Conservation (phyloP, 2,113 vertebrate genomes). For the Tragelaphus buxtoni region DNA sequence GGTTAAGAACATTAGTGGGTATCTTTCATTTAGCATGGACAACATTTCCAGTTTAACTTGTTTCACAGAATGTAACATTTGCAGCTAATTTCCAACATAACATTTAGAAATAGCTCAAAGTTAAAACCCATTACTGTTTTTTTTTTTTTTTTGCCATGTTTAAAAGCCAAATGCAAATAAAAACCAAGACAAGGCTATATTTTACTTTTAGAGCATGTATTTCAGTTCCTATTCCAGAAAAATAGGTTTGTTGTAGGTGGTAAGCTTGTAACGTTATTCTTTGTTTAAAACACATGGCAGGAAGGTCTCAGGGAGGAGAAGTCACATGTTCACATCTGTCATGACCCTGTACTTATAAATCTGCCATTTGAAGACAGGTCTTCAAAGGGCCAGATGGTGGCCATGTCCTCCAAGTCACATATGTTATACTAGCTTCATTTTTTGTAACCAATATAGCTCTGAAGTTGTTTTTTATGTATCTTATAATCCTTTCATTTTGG, state of each 20-base stretch:
- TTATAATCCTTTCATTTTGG: neutral
- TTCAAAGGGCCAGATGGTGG: neutral
- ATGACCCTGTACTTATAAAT: neutral
- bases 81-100: constrained; percentile 71
- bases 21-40: constrained; percentile 65
- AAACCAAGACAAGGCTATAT: constrained; percentile 47
- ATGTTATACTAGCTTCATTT: neutral
- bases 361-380: neutral
- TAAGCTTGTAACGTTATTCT: neutral
- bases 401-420: neutral
- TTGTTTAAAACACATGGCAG: neutral
- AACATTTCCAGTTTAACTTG: constrained; percentile 63
- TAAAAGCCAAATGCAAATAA: constrained; percentile 70
- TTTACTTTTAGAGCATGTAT: constrained; percentile 37
- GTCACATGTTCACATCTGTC: neutral
- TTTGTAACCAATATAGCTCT: neutral
- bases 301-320: neutral
- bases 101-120: constrained; percentile 65
- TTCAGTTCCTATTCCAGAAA: neutral
- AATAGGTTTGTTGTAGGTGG: neutral
- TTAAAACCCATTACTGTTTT: constrained; percentile 55
- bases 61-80: constrained; percentile 56
- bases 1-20: constrained; percentile 61
- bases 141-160: constrained; percentile 51
- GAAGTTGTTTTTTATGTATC: neutral